phyloP scores from a whole-genome alignment of 2,888 invertebrate genomes.

The Pardosa pseudoannulata region DNA sequence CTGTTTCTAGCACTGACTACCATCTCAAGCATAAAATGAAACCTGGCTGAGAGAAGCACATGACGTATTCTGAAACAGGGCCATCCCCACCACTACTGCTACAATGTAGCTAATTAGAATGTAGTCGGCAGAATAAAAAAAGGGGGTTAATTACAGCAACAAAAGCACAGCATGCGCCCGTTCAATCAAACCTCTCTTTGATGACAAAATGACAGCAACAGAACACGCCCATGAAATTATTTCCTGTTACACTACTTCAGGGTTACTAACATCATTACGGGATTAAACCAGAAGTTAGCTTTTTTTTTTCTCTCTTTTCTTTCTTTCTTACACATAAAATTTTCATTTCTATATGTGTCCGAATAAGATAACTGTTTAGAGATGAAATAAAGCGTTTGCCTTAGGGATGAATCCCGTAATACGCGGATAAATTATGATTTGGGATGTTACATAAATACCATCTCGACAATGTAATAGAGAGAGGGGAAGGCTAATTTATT shows the following conservation, averaged over 20 bases:
- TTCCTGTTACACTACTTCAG: not conserved
- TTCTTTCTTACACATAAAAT: too few relatives aligned
- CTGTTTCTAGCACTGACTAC: too few relatives aligned
- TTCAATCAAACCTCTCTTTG: not conserved
- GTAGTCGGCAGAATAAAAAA: not conserved
- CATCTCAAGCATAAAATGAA: too few relatives aligned
- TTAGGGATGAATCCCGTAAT: too few relatives aligned
- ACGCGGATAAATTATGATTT: too few relatives aligned
- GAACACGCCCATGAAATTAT: conserved; percentile 1
- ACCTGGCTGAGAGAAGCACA: not conserved
- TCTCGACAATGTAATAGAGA: too few relatives aligned
- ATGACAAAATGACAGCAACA: not conserved
- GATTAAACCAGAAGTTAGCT: not conserved
- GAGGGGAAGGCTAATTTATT: too few relatives aligned
- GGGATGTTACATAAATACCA: too few relatives aligned
- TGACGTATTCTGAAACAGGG: not conserved
- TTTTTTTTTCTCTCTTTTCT: too few relatives aligned
- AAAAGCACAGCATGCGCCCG: not conserved
- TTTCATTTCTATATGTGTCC: too few relatives aligned
- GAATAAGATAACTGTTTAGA: too few relatives aligned
- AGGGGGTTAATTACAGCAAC: not conserved
- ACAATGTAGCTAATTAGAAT: not conserved
- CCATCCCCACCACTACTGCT: not conserved
- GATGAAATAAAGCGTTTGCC: too few relatives aligned
- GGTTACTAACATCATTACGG: not conserved